Percentiles rank a stretch among this genome's conserved stretches.
phyloP scores from a whole-genome alignment of 2,888 invertebrate species.

The Eupeodes luniger region DNA sequence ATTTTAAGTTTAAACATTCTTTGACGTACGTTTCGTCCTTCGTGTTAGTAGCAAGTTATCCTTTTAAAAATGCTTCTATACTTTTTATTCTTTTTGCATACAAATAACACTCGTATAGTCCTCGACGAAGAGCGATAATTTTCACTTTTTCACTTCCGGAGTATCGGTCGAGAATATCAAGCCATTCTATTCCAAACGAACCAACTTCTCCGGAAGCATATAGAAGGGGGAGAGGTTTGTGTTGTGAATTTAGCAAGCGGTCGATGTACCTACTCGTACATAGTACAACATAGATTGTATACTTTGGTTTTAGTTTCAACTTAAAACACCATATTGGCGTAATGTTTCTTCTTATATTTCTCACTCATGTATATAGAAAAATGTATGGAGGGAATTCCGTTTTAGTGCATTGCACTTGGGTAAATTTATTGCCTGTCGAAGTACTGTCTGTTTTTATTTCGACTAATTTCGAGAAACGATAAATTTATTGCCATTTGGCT shows the following conservation, averaged over 20 bases:
- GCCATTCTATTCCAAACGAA: not conserved
- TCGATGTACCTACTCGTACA: not conserved
- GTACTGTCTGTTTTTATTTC: conserved; percentile 73
- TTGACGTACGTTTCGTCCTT: conserved; percentile 56
- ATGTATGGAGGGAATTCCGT: conserved; percentile 61
- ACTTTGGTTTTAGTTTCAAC: conserved; percentile 10
- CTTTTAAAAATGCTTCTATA: conserved; percentile 41
- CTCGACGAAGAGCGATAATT: conserved; percentile 74
- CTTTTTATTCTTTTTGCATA: conserved; percentile 7
- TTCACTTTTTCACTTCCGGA: conserved; percentile 77
- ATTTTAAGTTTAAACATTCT: conserved; percentile 25
- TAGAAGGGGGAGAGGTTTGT: conserved; percentile 15
- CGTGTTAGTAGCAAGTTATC: conserved; percentile 64
- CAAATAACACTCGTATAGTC: conserved; percentile 12
- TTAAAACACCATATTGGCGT: conserved; percentile 10
- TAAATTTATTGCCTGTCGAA: conserved; percentile 75
- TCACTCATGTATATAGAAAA: not conserved
- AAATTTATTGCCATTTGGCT: conserved; percentile 70
- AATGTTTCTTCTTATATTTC: not conserved
- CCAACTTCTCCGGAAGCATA: not conserved
- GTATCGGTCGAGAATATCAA: conserved; percentile 77
- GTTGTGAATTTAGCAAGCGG: conserved; percentile 56
- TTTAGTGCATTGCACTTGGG: conserved; percentile 73
- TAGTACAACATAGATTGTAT: not conserved
- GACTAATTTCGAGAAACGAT: conserved; percentile 72